Conservation (phyloP, 2,888 invertebrate genomes). For the Amphimallon solstitiale region DNA sequence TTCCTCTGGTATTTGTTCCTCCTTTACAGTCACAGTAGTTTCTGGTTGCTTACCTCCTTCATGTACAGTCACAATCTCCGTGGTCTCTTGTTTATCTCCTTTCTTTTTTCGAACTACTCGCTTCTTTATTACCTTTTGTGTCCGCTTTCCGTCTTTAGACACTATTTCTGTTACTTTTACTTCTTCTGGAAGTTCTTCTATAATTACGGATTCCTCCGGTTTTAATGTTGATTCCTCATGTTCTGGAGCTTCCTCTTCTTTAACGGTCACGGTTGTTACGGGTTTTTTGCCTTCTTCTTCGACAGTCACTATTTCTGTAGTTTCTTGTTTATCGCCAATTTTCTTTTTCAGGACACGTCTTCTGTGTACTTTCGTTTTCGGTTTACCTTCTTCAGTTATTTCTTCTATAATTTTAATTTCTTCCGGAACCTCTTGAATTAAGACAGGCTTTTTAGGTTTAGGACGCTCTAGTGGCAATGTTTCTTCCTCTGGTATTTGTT, state of each 20-base stretch:
- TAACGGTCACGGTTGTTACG: slow-evolving; percentile 52
- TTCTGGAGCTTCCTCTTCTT: slow-evolving; percentile 52
- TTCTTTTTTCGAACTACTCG: slow-evolving; percentile 54
- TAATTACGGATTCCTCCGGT: slow-evolving; percentile 44
- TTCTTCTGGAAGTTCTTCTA: slow-evolving; percentile 52
- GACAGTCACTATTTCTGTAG: slow-evolving; percentile 62
- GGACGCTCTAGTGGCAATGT: slow-evolving; percentile 41
- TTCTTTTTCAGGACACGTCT: slow-evolving; percentile 58
- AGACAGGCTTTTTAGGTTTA: slow-evolving; percentile 45
- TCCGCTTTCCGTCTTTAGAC: slow-evolving; percentile 47
- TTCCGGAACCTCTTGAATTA: slow-evolving; percentile 56
- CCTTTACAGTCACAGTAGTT: slow-evolving; percentile 54
- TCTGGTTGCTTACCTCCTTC: slow-evolving; percentile 58
- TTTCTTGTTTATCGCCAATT: slow-evolving; percentile 52
- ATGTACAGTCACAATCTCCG: slow-evolving; percentile 63
- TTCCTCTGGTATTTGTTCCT: neutral
- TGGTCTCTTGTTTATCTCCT: slow-evolving; percentile 62
- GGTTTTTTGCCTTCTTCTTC: slow-evolving; percentile 55
- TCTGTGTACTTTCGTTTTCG: slow-evolving; percentile 53
- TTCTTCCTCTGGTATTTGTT: slow-evolving; percentile 54
- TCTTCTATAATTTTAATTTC: slow-evolving; percentile 55
- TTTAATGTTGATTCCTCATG: slow-evolving; percentile 46
- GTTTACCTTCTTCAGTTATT: slow-evolving; percentile 51
- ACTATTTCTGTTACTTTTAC: slow-evolving; percentile 53
- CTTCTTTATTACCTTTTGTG: slow-evolving; percentile 56